Evolutionary conservation across 2,113 vertebrate genomes (phyloP).

Genomic region (Girardinichthys multiradiatus): DNA sequence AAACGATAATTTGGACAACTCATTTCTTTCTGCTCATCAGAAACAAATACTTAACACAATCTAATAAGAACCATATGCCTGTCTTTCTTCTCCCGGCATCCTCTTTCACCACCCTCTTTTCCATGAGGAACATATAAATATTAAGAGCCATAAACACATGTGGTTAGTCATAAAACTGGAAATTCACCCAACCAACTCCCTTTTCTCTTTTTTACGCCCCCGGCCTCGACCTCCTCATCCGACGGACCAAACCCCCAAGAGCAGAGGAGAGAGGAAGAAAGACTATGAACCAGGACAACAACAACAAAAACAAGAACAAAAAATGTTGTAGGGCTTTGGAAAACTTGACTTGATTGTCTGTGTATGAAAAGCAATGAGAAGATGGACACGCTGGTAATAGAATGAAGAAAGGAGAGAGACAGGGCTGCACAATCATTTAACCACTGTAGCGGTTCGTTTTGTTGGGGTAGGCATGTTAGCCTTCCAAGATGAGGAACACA

Average conservation of each 20-base stretch:
- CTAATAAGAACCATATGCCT: slow-evolving; percentile 81
- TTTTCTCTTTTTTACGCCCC: slow-evolving; percentile 48
- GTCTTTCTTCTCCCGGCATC: slow-evolving; percentile 65
- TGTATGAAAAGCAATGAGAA: slow-evolving; percentile 64
- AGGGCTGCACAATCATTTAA: slow-evolving; percentile 36
- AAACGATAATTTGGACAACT: slow-evolving; percentile 54
- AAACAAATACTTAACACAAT: slow-evolving; percentile 69
- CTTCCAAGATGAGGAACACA: slow-evolving; percentile 38
- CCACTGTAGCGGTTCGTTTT: slow-evolving; percentile 4
- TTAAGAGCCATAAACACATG: slow-evolving; percentile 80
- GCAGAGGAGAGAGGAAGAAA: slow-evolving; percentile 63
- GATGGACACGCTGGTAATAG: slow-evolving; percentile 66
- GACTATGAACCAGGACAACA: slow-evolving; percentile 51
- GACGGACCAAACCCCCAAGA: slow-evolving; percentile 64
- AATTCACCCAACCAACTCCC: slow-evolving; percentile 51
- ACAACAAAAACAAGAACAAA: slow-evolving; percentile 67
- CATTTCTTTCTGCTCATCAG: slow-evolving; percentile 47
- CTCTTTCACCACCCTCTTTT: slow-evolving; percentile 73
- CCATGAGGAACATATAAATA: slow-evolving; percentile 85
- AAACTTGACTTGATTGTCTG: slow-evolving; percentile 66
- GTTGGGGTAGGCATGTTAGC: slow-evolving; percentile 16
- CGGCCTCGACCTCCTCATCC: slow-evolving; percentile 67
- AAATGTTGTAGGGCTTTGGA: slow-evolving; percentile 59
- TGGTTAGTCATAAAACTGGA: slow-evolving; percentile 79
- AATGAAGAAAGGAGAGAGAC: slow-evolving; percentile 21